Base-by-base conservation (phyloP, 37 sponge, comb jelly and placozoan species). In the Aplysina aerophoba region DNA sequence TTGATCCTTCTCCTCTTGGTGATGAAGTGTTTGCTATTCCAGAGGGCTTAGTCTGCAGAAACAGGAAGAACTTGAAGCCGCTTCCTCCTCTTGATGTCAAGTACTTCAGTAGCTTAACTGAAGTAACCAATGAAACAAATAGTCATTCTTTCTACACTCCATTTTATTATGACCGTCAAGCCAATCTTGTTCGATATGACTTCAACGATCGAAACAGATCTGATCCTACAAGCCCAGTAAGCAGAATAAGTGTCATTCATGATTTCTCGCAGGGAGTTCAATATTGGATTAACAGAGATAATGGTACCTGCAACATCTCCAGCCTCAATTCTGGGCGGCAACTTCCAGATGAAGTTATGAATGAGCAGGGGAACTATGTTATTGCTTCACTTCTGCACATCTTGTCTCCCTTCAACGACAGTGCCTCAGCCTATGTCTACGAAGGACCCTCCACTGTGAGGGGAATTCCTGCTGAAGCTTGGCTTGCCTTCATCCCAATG, bases 381-480 rank as follows among this genome's bases (percentile, higher is more conserved):
- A 66, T 92, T 13, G 54, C 15, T 0, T 44, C 71, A 19, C 81
- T 82, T 0, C 22, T 54, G 34, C 27, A 84, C 16, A 21, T 87
- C 1, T 80, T 89, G 3, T 75, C 44, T 8, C 44, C n/a, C 25
- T 24, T 22, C 50, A 22, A 17, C 3, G 40, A 75, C 25, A 24
- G 54, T 12, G 24, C 53, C 21, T 30, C 28, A 53, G 81, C 83
- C 56, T 93, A 80, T 63, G 55, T 83, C 27, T 93, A 93, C 30
- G 93, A 93, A 59, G 93, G 93, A 59, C 74, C 83, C n/a, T 84
- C 81, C 28, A 81, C 58, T 5, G 85, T 87, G 14, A 81, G 93
- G 35, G 93, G 87, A 19, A 53, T 93, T 5, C 59, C 66, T 15
- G 87, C 86, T 3, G 93, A 93, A 24, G 63, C 84, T 8, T 93